Conservation (phyloP, 2,888 invertebrate genomes). For the Orthosia gracilis region DNA sequence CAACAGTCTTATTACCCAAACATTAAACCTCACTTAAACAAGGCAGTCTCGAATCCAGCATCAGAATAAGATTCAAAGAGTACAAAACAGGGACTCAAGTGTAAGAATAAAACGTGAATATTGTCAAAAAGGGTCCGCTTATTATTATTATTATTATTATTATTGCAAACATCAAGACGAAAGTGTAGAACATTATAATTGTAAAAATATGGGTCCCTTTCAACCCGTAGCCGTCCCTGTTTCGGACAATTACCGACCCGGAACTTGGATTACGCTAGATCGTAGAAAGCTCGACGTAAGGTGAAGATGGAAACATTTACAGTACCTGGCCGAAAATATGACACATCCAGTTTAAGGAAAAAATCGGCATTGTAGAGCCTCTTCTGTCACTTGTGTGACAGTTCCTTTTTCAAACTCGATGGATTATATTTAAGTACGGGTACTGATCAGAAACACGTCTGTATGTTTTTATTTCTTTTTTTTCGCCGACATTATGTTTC, state of each 20-base stretch:
- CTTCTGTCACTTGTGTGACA: not conserved
- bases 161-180: conserved; percentile 66
- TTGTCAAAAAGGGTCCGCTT: conserved; percentile 66
- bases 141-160: conserved; percentile 55
- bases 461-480: not conserved
- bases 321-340: not conserved
- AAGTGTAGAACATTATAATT: conserved; percentile 61
- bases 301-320: not conserved
- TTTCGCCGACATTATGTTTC: not conserved
- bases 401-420: too few species aligned
- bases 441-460: not conserved
- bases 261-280: conserved; percentile 22
- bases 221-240: conserved; percentile 53
- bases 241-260: conserved; percentile 52
- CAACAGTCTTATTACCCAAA: conserved; percentile 42
- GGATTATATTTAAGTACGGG: not conserved
- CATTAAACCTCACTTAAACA: conserved; percentile 7
- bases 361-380: not conserved
- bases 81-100: conserved; percentile 60
- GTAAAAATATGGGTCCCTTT: conserved; percentile 62
- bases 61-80: conserved; percentile 45
- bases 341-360: not conserved
- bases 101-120: conserved; percentile 60
- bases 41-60: conserved; percentile 42
- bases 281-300: not conserved